Conservation (phyloP, 2,888 invertebrate species). For the Apodemia hepburni region DNA sequence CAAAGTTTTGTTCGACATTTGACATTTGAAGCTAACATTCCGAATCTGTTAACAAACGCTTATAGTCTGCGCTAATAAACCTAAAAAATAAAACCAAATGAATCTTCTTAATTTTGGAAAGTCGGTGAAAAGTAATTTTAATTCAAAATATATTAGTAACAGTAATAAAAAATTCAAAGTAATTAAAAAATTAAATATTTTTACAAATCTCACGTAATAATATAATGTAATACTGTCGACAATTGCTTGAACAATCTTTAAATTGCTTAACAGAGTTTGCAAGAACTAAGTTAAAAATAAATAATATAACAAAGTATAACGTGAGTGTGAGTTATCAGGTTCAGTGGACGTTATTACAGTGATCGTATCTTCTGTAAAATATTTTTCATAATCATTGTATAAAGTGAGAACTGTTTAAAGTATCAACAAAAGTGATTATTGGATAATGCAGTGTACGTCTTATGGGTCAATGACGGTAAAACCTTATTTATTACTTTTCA, state of each 20-base stretch:
- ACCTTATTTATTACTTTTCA: not conserved
- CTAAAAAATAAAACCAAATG: no score
- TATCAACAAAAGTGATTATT: not conserved
- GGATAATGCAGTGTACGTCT: not conserved
- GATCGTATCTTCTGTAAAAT: not conserved
- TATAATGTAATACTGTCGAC: not conserved
- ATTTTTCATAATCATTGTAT: not conserved
- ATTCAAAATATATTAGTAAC: no score
- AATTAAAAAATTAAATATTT: no score
- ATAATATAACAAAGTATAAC: not conserved
- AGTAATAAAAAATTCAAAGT: no score
- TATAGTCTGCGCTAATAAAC: no score
- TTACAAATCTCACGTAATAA: no score
- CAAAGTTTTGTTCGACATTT: no score
- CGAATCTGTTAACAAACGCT: no score
- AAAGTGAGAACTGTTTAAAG: not conserved
- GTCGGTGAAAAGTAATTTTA: no score
- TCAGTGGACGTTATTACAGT: not conserved
- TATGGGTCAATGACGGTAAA: constrained; percentile 17
- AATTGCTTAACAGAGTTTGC: not conserved
- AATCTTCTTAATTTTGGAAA: no score
- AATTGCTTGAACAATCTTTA: not conserved
- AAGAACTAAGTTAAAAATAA: not conserved
- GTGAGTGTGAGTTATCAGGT: not conserved
- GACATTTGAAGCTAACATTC: no score